Evolutionary conservation across 2,113 vertebrate species (phyloP).

Genomic region (Sylvicapra grimmia): DNA sequence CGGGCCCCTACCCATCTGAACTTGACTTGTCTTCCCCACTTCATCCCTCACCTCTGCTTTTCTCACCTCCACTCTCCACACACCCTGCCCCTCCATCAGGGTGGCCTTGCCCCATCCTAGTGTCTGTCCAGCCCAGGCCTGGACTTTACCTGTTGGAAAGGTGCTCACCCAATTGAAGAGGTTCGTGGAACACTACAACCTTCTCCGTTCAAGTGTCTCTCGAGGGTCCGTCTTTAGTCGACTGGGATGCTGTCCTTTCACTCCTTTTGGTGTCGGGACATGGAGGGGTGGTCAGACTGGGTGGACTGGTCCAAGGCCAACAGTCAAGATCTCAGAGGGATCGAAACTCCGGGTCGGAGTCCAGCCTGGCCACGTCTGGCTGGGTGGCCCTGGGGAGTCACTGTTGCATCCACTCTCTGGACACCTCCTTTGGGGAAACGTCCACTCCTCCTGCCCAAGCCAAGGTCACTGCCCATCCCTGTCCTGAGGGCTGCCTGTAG

Average conservation of each 20-base stretch:
- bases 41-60: not conserved
- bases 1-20: not conserved
- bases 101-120: not conserved
- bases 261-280: not conserved
- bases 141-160: not conserved
- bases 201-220: not conserved
- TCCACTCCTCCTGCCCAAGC: not conserved
- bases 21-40: not conserved
- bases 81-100: accelerated
- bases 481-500: not conserved
- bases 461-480: accelerated
- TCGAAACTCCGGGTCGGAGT: not conserved
- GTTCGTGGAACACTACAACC: accelerated
- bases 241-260: not conserved
- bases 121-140: not conserved
- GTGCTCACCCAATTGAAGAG: not conserved
- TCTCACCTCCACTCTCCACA: not conserved
- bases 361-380: not conserved
- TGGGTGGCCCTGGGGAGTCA: not conserved
- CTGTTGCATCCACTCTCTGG: not conserved
- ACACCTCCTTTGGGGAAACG: not conserved
- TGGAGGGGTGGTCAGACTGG: no score
- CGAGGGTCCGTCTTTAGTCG: not conserved
- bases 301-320: not conserved
- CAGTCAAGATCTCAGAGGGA: not conserved